phyloP scores from a whole-genome alignment of 2,113 vertebrate species.

The Pseudopodoces humilis region DNA sequence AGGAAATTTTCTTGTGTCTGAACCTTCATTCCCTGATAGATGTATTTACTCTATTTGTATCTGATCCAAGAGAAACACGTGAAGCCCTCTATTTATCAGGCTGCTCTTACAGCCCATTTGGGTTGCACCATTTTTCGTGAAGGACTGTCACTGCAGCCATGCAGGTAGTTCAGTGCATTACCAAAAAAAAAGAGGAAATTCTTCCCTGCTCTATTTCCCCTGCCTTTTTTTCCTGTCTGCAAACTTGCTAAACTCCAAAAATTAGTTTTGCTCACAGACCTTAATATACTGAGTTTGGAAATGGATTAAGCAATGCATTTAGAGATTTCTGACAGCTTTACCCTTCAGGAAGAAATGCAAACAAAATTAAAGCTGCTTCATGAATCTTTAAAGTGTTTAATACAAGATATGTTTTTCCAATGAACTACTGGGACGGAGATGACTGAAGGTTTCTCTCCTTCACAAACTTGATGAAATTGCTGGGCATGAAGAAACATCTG shows the following conservation, averaged over 20 bases:
- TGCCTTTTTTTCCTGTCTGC: neutral
- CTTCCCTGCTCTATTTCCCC: neutral
- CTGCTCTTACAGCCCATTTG: neutral
- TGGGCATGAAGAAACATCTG: neutral
- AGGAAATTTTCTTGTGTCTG: neutral
- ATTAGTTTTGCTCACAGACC: slow-evolving; percentile 35
- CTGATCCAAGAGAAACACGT: neutral
- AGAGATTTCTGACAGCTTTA: slow-evolving; percentile 62
- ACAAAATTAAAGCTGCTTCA: slow-evolving; percentile 70
- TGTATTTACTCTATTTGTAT: neutral
- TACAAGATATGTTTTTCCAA: slow-evolving; percentile 51
- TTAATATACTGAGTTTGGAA: slow-evolving; percentile 49
- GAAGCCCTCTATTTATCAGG: neutral
- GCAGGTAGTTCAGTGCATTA: neutral
- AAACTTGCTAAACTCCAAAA: slow-evolving; percentile 1
- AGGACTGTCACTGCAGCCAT: neutral
- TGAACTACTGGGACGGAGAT: slow-evolving; percentile 6
- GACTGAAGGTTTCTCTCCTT: slow-evolving; percentile 12
- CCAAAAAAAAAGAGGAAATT: neutral
- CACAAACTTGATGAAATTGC: neutral
- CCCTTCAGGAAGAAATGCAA: slow-evolving; percentile 66
- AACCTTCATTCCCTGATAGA: neutral
- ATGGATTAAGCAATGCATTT: slow-evolving; percentile 66
- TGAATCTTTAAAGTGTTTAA: slow-evolving; percentile 71
- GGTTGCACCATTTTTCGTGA: neutral